Evolutionary conservation across 2,888 invertebrate species (phyloP), one percentile per base, ranked within the genome.

Genomic region (Thalpophila matura): DNA sequence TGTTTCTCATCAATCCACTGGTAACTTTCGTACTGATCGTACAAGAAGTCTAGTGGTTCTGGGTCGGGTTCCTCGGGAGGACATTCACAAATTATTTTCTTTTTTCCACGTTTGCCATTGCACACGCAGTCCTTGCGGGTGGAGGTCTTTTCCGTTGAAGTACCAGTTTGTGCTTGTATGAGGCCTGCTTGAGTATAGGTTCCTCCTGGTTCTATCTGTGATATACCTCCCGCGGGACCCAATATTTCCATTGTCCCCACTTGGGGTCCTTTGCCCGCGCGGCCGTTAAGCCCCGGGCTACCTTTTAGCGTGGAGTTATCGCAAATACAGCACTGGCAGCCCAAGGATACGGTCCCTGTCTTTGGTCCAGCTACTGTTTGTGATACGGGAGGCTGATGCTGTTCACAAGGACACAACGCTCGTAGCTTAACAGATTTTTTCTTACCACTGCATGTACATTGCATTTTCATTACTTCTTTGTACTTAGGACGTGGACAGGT

Each of bases 61-160:
- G 26, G 38, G 20, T 55, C 50, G 0, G 53, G 29, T 59, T 67
- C 49, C 3, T 22, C 6, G 4, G 67, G 50, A 29, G 77, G 78
- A 45, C 74, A 74, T 37, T 77, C 47, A 58, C 74, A 74, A 45
- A 45, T 56, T 4, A 63, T 3, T 2, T 77, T 74, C 7, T 51
- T 57, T 27, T 67, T 74, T 27, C 43, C 40, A 6, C 3, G 6
- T 53, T 57, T 74, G 1, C 16, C 12, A 7, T 0, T 46, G 12
- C 75, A 74, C 0, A 4, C n/a, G 33, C 78, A 74, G 6, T 38
- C 14, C 10, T 68, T 58, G 6, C 16, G 35, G 9, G 37, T 43
- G 1, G 14, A n/a, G 5, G 31, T n/a, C 14, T 43, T 27, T 7
- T 35, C 31, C 7, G 18, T 18, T 3, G 45, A 20, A 4, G 22